These are phyloP conservation scores for Schlechtendalia chinensis DNA, from an alignment of 1,140 invertebrate genomes.

Conservation along the genomic window DNA sequence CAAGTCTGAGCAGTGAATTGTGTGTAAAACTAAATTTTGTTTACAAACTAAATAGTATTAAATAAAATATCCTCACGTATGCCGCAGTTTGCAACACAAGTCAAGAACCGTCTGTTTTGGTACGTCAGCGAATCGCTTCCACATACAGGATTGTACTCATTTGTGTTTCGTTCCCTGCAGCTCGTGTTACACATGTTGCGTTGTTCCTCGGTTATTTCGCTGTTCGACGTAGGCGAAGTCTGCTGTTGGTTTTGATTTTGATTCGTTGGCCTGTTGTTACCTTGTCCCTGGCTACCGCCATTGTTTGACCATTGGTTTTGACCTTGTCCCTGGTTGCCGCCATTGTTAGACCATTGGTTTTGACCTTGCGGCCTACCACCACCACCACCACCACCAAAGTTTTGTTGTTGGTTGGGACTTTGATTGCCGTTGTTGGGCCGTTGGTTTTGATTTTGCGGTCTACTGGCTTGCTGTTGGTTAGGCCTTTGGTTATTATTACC, in stretches of 20 bases:
- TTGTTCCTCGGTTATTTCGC: neutral
- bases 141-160: constrained; percentile 33
- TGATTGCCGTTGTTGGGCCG: constrained; percentile 1
- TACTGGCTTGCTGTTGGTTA: neutral
- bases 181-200: neutral
- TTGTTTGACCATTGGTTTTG: neutral
- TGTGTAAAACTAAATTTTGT: no score
- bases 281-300: neutral
- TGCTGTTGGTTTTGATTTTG: neutral
- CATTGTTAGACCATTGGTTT: constrained; percentile 9
- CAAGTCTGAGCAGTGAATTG: no score
- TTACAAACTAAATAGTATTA: no score
- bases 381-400: no score
- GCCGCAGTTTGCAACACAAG: constrained; percentile 1
- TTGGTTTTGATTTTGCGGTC: neutral
- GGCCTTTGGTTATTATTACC: neutral
- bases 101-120: constrained; percentile 25
- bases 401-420: neutral
- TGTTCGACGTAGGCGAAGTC: neutral
- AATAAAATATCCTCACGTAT: constrained; percentile 4
- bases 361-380: neutral
- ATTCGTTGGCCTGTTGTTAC: neutral
- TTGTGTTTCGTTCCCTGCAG: neutral
- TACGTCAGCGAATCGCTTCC: constrained; percentile 1
- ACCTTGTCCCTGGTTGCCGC: no score